Evolutionary conservation across 2,113 vertebrate species (phyloP).

Genomic region (Sinosuthora webbiana): DNA sequence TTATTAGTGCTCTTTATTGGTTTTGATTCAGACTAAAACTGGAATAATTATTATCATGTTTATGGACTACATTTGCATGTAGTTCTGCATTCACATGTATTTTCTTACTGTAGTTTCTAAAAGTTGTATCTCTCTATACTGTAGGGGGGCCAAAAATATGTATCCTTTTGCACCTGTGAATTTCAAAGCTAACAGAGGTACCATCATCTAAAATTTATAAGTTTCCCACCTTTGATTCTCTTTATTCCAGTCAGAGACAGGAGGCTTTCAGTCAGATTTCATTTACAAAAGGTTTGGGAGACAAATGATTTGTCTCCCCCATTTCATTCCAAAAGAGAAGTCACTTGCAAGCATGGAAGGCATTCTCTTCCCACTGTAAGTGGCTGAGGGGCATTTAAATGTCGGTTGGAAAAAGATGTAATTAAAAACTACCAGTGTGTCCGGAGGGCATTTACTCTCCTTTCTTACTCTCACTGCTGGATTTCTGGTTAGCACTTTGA

Average conservation of each 20-base stretch:
- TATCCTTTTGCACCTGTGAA: background rate
- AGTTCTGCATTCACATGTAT: background rate
- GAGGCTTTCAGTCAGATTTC: background rate
- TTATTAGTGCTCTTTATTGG: background rate
- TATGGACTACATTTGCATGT: background rate
- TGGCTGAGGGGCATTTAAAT: background rate
- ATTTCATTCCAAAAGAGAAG: background rate
- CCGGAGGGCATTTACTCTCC: background rate
- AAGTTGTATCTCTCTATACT: background rate
- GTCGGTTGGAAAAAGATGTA: background rate
- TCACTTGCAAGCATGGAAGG: background rate
- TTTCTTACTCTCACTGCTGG: background rate
- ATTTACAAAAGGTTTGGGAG: background rate
- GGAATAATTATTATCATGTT: background rate
- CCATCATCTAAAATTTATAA: background rate
- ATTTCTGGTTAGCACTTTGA: background rate
- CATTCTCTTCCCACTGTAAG: background rate
- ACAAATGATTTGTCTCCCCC: background rate
- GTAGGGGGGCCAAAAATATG: fast-evolving
- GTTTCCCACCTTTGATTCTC: background rate
- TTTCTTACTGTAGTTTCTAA: background rate
- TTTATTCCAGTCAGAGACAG: background rate
- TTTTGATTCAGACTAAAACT: background rate
- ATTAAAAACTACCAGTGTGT: fast-evolving
- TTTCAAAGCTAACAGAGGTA: background rate